Conservation (phyloP, 1,140 invertebrate species). For the Pteromalus puparum region DNA sequence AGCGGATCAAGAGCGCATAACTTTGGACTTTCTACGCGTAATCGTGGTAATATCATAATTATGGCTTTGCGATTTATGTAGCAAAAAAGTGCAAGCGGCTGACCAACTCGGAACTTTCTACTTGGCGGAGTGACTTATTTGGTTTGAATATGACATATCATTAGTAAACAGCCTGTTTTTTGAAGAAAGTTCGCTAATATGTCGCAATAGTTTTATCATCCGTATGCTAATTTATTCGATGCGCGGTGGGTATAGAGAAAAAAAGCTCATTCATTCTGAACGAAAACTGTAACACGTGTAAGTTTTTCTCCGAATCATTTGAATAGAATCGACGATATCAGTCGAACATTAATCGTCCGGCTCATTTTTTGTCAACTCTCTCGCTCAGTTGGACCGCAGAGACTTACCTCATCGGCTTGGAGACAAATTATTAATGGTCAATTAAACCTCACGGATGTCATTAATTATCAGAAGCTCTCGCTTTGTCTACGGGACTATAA, state of each 20-base stretch:
- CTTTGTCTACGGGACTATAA: not conserved
- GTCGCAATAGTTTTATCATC: too few relatives aligned
- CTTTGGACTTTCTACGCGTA: slow-evolving; percentile 1
- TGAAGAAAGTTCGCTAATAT: too few relatives aligned
- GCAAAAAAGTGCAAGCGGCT: not conserved
- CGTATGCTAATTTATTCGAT: too few relatives aligned
- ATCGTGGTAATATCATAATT: slow-evolving; percentile 15
- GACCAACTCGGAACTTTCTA: not conserved
- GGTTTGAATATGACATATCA: too few relatives aligned
- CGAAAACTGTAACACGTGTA: not conserved
- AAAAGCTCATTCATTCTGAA: not conserved
- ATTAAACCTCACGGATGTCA: slow-evolving; percentile 6
- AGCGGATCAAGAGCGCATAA: not conserved
- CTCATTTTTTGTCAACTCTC: slow-evolving; percentile 5
- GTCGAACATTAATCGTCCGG: not conserved
- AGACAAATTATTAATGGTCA: slow-evolving; percentile 22
- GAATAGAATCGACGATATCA: slow-evolving; percentile 3
- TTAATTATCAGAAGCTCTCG: not conserved
- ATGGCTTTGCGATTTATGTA: not conserved
- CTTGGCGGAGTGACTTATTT: too few relatives aligned
- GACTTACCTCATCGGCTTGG: not conserved
- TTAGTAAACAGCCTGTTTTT: too few relatives aligned
- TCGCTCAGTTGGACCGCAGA: not conserved
- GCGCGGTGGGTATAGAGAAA: too few relatives aligned
- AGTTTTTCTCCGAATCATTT: not conserved